Base-by-base conservation (phyloP, 2,888 invertebrate genomes). In the Halictus ligatus region DNA sequence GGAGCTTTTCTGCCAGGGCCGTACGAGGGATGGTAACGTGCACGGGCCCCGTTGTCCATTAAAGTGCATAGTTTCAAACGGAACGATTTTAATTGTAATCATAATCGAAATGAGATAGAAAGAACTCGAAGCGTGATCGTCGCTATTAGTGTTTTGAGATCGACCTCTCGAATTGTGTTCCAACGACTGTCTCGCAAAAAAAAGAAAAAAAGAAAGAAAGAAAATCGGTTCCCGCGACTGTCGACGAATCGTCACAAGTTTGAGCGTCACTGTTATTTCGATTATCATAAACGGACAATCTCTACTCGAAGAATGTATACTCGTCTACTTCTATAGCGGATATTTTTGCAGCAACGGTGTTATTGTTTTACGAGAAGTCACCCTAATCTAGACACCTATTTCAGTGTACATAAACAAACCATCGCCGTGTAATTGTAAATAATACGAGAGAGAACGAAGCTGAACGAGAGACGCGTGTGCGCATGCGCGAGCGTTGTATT, bases 401-500 rank as follows among this genome's bases (percentile, higher is more conserved):
- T 86, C 76, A 54, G 35, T 81, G 81, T 86, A 86, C 67, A 86
- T 86, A 86, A 35, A 74, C 58, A 58, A 74, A 69, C 40, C 73
- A 74, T 85, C 48, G 48, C 40, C 77, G 77, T 80, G 74, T 76
- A 86, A 72, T 58, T 86, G 86, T 86, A 86, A 86, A 86, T 86
- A 86, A 43, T 86, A 86, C 67, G 54, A 35, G 60, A 78, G 12
- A 78, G 12, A 25, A 48, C 64, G 21, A 71, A 77, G 64, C n/a
- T 40, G 64, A 60, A 67, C 71, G 75, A 78, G 73, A 72, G 64
- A 71, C 69, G 69, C 83, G 74, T 43, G 18, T 48, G 21, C 10
- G 29, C 21, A 46, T 71, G 21, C 58, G 78, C 40, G 75, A 75
- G 35, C 71, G 60, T 60, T 71, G 18, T 75, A 79, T 60, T 79